Base-by-base conservation (phyloP, 2,113 vertebrate species). In the Ailurus styani region DNA sequence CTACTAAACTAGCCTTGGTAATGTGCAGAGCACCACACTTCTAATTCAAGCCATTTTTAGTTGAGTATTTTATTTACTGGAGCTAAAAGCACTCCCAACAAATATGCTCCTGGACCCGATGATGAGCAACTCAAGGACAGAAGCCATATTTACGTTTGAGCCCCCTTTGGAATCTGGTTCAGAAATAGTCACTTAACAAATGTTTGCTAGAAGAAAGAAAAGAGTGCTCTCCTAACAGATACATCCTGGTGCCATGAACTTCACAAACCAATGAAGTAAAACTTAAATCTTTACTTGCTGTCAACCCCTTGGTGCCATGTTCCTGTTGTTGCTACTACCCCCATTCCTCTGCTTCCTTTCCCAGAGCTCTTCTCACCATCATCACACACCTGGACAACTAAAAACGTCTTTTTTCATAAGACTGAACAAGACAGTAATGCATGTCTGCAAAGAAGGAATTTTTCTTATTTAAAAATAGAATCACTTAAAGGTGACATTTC, bases 391-490 rank as follows among this genome's bases (percentile, higher is more conserved):
- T 27, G 23, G 5, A 57, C 81, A 84, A 68, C 52, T 84, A 68
- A 40, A 40, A 79, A 52, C 13, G 20, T 17, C 6, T 21, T 37
- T 66, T 68, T 47, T 70, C n/a, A 81, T 15, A 54, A 91, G 64
- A 14, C 6, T 54, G 10, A 66, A n/a, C 55, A 82, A 73, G 15
- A 87, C 50, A 34, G 40, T 42, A 57, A 66, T 68, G 11, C 21
- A n/a, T 50, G 34, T 72, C 50, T 57, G 23, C 45, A 40, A 37
- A 72, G 37, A 89, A 82, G 50, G 3, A 21, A 34, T 54, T 90
- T 94, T 94, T 89, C 62, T 73, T 81, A 18, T 25, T 94, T 93
- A 87, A 64, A 84, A 81, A 86, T 12, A 88, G n/a, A 91, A 68
- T 64, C 14, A 20, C 34, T 45, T 91, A 66, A 52, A 45, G 23